These are phyloP conservation scores for Liasis olivaceus DNA, from an alignment of 2,797 vertebrate genomes.

Conservation along the genomic window DNA sequence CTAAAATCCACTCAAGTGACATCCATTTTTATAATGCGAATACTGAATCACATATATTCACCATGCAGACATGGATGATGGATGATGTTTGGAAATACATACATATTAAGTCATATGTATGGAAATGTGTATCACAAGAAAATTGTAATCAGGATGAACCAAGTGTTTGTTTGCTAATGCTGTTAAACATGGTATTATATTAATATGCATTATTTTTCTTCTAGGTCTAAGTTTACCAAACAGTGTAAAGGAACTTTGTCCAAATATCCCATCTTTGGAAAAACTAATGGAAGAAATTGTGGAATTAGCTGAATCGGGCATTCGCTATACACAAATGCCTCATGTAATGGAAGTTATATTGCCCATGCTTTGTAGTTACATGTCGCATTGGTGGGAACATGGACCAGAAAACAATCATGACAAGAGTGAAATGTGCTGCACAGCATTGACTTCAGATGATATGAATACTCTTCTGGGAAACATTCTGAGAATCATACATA, in stretches of 20 bases:
- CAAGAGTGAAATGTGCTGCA: slow-evolving; percentile 83
- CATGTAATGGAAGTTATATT: slow-evolving; percentile 90
- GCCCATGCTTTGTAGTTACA: slow-evolving; percentile 94
- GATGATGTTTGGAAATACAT: not conserved
- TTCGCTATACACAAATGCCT: slow-evolving; percentile 94
- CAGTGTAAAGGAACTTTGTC: slow-evolving; percentile 85
- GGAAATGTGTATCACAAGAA: not conserved
- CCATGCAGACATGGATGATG: not conserved
- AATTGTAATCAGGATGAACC: not conserved
- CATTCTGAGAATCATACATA: slow-evolving; percentile 95
- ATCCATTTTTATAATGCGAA: not conserved
- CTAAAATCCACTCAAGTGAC: not conserved
- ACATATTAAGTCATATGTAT: not conserved
- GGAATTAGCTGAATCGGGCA: slow-evolving; percentile 90
- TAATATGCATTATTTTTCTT: not conserved
- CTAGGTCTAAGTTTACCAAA: slow-evolving; percentile 82
- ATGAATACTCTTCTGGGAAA: slow-evolving; percentile 95
- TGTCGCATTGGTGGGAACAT: slow-evolving; percentile 97
- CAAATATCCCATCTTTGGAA: slow-evolving; percentile 87
- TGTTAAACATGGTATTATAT: not conserved
- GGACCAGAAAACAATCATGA: slow-evolving; percentile 85
- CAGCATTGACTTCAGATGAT: slow-evolving; percentile 88
- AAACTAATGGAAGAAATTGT: slow-evolving; percentile 92
- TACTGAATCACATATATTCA: not conserved
- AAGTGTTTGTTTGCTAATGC: not conserved